These are phyloP conservation scores for Saccopteryx bilineata DNA, from an alignment of 2,113 vertebrate genomes.

Conservation along the genomic window DNA sequence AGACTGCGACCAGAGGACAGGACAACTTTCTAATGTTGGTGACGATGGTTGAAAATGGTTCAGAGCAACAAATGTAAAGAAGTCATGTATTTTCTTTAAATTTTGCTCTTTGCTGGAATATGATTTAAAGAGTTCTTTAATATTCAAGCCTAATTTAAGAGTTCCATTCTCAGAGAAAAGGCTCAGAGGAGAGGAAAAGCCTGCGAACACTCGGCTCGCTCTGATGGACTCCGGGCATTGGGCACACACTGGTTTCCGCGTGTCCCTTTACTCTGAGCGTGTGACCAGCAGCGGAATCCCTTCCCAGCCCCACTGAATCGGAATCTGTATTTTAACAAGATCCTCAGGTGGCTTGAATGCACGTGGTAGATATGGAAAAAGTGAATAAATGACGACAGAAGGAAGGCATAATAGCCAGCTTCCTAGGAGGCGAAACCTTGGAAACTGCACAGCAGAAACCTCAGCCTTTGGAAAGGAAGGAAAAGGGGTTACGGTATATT, in stretches of 20 bases:
- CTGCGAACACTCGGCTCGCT: background rate
- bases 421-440: background rate
- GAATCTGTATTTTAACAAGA: background rate
- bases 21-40: background rate
- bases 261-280: background rate
- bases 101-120: conserved; percentile 61
- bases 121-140: conserved; percentile 70
- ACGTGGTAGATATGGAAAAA: background rate
- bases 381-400: background rate
- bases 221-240: background rate
- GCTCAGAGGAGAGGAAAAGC: conserved; percentile 10
- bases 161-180: conserved; percentile 38
- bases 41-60: background rate
- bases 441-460: background rate
- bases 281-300: background rate
- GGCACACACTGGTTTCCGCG: background rate
- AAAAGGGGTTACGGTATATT: background rate
- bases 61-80: background rate
- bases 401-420: background rate
- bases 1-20: background rate
- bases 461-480: background rate
- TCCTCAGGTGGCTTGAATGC: rapidly evolving
- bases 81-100: conserved; percentile 60
- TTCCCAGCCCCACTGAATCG: background rate
- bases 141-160: conserved; percentile 68